Conservation (phyloP, 2,113 vertebrate species). For the Cryptomyrus ogoouensis region DNA sequence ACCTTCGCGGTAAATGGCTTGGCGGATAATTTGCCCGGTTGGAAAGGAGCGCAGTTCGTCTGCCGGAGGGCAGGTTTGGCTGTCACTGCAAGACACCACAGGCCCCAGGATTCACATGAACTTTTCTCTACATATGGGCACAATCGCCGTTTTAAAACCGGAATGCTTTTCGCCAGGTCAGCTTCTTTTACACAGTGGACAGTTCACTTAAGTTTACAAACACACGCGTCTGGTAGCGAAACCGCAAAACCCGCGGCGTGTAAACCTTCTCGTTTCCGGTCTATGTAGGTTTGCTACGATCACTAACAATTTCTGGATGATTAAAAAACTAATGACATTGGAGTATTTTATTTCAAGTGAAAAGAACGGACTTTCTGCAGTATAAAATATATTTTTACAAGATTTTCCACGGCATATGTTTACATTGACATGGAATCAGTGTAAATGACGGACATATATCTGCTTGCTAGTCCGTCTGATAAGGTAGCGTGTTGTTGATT, state of each 20-base stretch:
- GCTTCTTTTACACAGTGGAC: background rate
- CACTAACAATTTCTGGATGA: background rate
- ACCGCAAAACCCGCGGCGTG: background rate
- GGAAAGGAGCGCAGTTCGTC: background rate
- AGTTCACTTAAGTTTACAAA: background rate
- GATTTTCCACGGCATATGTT: background rate
- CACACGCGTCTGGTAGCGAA: background rate
- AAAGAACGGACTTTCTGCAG: background rate
- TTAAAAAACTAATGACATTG: background rate
- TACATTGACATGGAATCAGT: background rate
- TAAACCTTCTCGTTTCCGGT: background rate
- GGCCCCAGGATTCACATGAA: background rate
- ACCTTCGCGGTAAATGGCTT: background rate
- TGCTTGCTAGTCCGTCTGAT: background rate
- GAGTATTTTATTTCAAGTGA: background rate
- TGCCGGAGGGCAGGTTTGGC: background rate
- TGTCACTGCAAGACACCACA: background rate
- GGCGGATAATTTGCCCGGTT: background rate
- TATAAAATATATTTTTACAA: background rate
- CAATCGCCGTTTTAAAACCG: background rate
- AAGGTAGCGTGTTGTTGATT: background rate
- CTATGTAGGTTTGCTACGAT: background rate
- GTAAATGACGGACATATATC: background rate
- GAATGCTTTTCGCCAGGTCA: background rate
- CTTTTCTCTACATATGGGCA: background rate